Percentiles rank a stretch among this genome's conserved stretches.
Evolutionary conservation across 2,888 invertebrate species (phyloP).

Genomic region (Lucinisca nassula): DNA sequence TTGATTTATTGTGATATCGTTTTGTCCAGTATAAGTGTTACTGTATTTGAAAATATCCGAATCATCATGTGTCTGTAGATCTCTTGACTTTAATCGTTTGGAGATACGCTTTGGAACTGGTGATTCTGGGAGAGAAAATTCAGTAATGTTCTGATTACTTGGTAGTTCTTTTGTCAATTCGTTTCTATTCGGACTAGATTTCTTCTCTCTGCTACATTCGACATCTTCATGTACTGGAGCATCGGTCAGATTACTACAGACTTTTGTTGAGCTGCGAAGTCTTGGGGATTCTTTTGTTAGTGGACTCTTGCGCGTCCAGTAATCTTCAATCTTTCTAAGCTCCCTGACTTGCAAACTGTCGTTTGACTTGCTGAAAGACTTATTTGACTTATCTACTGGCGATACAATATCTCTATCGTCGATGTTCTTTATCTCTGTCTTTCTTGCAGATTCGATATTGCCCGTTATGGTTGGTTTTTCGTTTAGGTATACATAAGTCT

Average conservation of each 20-base stretch:
- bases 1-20: no score
- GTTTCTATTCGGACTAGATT: no score
- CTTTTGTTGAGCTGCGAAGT: constrained; percentile 18
- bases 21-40: no score
- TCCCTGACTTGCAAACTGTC: constrained; percentile 42
- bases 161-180: not conserved
- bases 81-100: not conserved
- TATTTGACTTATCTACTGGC: not conserved
- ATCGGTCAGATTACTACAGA: no score
- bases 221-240: no score
- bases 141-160: not conserved
- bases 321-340: constrained; percentile 66
- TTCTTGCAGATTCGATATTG: no score
- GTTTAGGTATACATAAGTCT: no score
- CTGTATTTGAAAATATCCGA: no score
- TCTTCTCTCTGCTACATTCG: no score
- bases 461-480: no score
- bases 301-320: constrained; percentile 61
- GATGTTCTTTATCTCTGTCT: no score
- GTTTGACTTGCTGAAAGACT: not conserved
- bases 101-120: constrained; percentile 23
- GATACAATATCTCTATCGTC: no score
- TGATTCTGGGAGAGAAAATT: constrained; percentile 32
- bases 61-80: not conserved
- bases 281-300: constrained; percentile 57